Conservation (phyloP, 2,888 invertebrate genomes). For the Athetis lepigone region DNA sequence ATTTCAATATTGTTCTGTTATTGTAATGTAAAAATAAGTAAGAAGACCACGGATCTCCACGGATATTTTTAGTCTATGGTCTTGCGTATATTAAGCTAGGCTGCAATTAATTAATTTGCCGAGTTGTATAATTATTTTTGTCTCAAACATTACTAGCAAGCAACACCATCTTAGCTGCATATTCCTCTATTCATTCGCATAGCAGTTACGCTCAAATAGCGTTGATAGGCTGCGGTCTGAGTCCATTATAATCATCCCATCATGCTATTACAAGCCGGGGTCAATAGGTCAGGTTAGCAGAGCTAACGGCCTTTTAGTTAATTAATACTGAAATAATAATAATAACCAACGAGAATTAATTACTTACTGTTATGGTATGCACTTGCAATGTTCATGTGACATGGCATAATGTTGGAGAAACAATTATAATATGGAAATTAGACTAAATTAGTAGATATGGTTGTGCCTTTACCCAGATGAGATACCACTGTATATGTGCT, state of each 20-base stretch:
- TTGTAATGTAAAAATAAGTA: no score
- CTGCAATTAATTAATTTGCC: no score
- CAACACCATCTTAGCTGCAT: no score
- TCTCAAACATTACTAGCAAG: no score
- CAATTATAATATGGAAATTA: not conserved
- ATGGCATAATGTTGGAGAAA: not conserved
- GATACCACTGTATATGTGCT: no score
- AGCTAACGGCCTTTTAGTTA: constrained; percentile 22
- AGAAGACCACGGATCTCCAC: no score
- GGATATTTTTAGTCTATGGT: no score
- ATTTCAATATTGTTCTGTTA: no score
- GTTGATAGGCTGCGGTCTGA: not conserved
- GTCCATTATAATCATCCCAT: constrained; percentile 1
- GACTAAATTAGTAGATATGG: not conserved
- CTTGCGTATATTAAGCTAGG: no score
- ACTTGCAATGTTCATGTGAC: constrained; percentile 30
- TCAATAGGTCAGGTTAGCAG: constrained; percentile 38
- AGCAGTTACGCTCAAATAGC: not conserved
- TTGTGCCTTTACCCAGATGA: no score
- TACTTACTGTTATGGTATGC: constrained; percentile 35
- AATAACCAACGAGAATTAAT: constrained; percentile 36
- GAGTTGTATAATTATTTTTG: no score
- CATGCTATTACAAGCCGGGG: constrained; percentile 6
- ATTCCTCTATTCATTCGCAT: not conserved
- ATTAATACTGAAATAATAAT: constrained; percentile 49